phyloP scores from a whole-genome alignment of 2,113 vertebrate genomes.

The Coreoperca whiteheadi region DNA sequence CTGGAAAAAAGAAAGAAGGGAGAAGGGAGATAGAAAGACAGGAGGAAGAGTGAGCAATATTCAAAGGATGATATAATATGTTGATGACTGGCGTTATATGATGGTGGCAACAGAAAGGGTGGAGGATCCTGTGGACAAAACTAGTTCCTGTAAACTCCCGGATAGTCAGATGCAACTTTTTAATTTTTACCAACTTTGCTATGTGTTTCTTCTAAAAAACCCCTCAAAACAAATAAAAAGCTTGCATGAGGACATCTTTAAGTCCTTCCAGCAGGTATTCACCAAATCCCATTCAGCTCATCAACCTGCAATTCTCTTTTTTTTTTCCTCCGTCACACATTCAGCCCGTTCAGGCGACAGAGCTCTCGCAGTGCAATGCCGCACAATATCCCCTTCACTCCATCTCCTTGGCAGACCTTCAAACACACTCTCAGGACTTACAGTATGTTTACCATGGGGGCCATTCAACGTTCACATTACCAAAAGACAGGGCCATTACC shows the following conservation, averaged over 20 bases:
- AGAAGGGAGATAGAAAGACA: constrained; percentile 84
- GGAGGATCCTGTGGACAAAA: neutral
- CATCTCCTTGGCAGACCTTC: constrained; percentile 68
- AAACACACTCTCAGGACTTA: constrained; percentile 67
- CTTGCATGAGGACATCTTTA: neutral
- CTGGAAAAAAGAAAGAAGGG: constrained; percentile 93
- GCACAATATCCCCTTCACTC: constrained; percentile 49
- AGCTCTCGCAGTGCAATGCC: constrained; percentile 24
- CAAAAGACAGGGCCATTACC: constrained; percentile 69
- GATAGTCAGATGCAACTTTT: neutral
- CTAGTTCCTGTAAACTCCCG: constrained; percentile 7
- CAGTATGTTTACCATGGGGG: constrained; percentile 66
- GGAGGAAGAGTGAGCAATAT: constrained; percentile 70
- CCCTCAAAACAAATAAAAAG: no score
- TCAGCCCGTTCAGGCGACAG: constrained; percentile 17
- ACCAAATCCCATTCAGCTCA: constrained; percentile 11
- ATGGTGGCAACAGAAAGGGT: neutral
- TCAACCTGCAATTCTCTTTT: constrained; percentile 25
- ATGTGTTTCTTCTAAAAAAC: neutral
- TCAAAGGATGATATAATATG: constrained; percentile 63
- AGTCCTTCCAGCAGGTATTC: constrained; percentile 25
- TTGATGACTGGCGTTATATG: constrained; percentile 34
- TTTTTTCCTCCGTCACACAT: neutral
- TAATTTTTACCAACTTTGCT: no score
- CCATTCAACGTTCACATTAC: constrained; percentile 61